Base-by-base conservation (phyloP, 2,888 invertebrate genomes). In the Pogonocherus hispidulus region DNA sequence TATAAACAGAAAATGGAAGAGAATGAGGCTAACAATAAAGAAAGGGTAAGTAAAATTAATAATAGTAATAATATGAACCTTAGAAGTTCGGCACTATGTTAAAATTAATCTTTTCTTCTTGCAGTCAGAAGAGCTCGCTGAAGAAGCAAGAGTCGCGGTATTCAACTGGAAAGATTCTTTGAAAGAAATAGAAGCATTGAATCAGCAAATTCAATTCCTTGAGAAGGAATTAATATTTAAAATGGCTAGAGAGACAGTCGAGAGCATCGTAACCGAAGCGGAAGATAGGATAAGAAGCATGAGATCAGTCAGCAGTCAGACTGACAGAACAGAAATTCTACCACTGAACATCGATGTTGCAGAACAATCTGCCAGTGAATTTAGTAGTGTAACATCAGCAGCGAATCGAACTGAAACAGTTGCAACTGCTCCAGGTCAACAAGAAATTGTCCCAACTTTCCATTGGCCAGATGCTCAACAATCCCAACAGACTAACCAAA, bases 171-270 rank as follows among this genome's bases (percentile, higher is more conserved):
- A 52, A 14, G 37, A 56, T 27, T 64, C 67, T 6, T 20, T 62
- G n/a, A 37, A 63, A 20, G 59, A 71, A 68, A 41, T 68, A 66
- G 86, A 64, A 83, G 81, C 73, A 79, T 80, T 71, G 84, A 67
- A 66, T 46, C 32, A 57, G 37, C 67, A 73, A 60, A 63, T 72
- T 37, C 59, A 63, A 4, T 46, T 56, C 22, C 46, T 73, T 20
- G 71, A 67, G 67, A 60, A 72, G 16, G 66, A 79, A 68, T 59
- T 76, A 19, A 23, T 77, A 19, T 44, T 51, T 19, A 70, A 79
- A 70, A 69, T 71, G 18, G 78, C 74, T 5, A 69, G 73, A 54
- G 63, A 69, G n/a, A 69, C 70, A 19, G 72, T 80, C 11, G 67
- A 68, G 41, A 70, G 72, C 19, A 72, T 78, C 14, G 63, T 79